phyloP scores from a whole-genome alignment of 2,888 invertebrate species.

The Drosophila infuscata region DNA sequence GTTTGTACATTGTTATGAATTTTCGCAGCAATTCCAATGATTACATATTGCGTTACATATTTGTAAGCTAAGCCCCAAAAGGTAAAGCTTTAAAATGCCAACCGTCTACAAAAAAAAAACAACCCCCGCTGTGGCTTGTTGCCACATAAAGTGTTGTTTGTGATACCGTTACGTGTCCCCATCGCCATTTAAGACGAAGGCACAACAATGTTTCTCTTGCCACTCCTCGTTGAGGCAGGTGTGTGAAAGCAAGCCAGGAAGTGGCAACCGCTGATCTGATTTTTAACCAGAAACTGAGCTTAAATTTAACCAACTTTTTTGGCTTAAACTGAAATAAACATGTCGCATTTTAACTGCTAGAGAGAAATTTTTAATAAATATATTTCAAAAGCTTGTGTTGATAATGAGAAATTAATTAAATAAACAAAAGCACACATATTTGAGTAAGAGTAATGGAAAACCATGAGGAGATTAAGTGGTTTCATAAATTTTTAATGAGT shows the following conservation, averaged over 20 bases:
- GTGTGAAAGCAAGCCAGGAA: neutral
- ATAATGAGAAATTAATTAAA: neutral
- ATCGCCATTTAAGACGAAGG: constrained; percentile 16
- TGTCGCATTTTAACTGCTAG: neutral
- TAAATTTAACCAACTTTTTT: neutral
- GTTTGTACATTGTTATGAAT: constrained; percentile 60
- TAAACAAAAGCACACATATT: neutral
- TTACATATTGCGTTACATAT: constrained; percentile 50
- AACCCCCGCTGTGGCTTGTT: constrained; percentile 16
- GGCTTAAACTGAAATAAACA: neutral
- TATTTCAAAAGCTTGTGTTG: neutral
- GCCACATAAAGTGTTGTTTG: constrained; percentile 55
- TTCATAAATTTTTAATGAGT: neutral
- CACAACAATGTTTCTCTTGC: constrained; percentile 8
- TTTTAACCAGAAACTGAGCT: neutral
- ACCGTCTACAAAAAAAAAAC: constrained; percentile 5
- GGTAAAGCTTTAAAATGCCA: constrained; percentile 50
- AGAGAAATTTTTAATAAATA: neutral
- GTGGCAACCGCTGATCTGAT: constrained; percentile 1
- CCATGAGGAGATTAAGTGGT: neutral
- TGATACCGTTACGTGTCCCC: constrained; percentile 28
- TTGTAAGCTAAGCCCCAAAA: constrained; percentile 44
- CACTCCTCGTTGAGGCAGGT: neutral
- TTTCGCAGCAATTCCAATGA: constrained; percentile 54
- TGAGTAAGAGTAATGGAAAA: neutral